Evolutionary conservation across 2,888 invertebrate genomes (phyloP).

Genomic region (Andrena camellia): DNA sequence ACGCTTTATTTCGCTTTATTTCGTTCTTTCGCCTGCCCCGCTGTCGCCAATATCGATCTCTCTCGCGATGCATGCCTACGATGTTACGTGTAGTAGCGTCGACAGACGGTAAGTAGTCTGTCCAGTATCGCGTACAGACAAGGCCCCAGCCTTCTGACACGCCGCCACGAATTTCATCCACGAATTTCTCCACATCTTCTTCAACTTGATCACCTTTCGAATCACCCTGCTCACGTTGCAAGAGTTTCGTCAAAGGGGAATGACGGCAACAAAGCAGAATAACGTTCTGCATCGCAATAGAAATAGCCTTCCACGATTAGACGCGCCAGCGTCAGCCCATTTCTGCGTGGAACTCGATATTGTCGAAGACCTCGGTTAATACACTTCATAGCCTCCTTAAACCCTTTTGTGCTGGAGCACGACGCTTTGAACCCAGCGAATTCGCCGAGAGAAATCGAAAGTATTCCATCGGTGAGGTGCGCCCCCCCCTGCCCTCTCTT

Average conservation of each 20-base stretch:
- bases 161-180: slow-evolving; percentile 24
- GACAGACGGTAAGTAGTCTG: slow-evolving; percentile 10
- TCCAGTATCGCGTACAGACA: background rate
- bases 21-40: slow-evolving; percentile 34
- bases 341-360: slow-evolving; percentile 29
- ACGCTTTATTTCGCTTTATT: slow-evolving; percentile 2
- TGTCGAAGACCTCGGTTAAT: slow-evolving; percentile 46
- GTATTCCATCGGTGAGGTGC: slow-evolving; percentile 41
- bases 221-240: too few species aligned
- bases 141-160: slow-evolving; percentile 16
- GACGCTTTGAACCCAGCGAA: slow-evolving; percentile 58
- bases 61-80: background rate
- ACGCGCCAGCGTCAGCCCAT: background rate
- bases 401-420: slow-evolving; percentile 45
- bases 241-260: too few species aligned
- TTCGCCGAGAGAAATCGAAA: slow-evolving; percentile 61
- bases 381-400: slow-evolving; percentile 34
- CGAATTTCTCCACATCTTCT: too few species aligned
- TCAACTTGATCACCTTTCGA: too few species aligned
- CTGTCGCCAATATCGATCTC: slow-evolving; percentile 12
- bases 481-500: background rate
- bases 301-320: background rate
- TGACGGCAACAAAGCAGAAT: too few species aligned
- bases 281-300: background rate
- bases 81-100: slow-evolving; percentile 4